These are phyloP conservation scores for Theristicus caerulescens DNA, from an alignment of 2,113 vertebrate species.

Conservation along the genomic window DNA sequence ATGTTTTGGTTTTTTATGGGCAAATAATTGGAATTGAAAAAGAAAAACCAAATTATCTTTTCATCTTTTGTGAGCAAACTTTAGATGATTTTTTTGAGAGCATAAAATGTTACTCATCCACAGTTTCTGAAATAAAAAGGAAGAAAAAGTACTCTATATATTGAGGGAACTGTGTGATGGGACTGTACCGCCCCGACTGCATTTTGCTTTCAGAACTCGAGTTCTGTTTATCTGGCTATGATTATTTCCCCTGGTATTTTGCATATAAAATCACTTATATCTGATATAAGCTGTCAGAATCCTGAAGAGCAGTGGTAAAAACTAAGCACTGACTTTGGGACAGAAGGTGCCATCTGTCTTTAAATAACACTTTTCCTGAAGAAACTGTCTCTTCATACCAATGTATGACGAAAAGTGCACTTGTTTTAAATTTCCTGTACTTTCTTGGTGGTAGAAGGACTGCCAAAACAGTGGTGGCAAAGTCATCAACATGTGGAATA, in stretches of 20 bases:
- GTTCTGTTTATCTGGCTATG: background rate
- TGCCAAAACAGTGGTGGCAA: background rate
- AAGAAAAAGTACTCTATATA: background rate
- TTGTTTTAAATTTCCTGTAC: background rate
- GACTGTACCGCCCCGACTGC: background rate
- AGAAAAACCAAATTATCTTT: background rate
- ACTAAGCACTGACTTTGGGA: background rate
- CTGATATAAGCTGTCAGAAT: background rate
- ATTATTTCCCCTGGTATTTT: background rate
- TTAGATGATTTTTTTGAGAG: background rate
- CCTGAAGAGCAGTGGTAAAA: background rate
- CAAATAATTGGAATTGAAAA: background rate
- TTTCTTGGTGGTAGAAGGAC: background rate
- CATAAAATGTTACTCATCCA: background rate
- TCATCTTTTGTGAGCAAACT: background rate
- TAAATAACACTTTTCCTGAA: background rate
- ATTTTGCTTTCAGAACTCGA: background rate
- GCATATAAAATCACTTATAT: background rate
- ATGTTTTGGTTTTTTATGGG: background rate
- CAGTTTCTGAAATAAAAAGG: background rate
- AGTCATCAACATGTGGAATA: background rate
- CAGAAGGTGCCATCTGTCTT: background rate
- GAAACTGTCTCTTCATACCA: background rate
- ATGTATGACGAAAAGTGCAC: background rate
- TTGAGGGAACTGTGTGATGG: background rate